A percentile compares a stretch with the other conserved stretches of the same genome.
phyloP scores from a whole-genome alignment of 1,140 invertebrate genomes.

The Diachasmimorpha longicaudata region DNA sequence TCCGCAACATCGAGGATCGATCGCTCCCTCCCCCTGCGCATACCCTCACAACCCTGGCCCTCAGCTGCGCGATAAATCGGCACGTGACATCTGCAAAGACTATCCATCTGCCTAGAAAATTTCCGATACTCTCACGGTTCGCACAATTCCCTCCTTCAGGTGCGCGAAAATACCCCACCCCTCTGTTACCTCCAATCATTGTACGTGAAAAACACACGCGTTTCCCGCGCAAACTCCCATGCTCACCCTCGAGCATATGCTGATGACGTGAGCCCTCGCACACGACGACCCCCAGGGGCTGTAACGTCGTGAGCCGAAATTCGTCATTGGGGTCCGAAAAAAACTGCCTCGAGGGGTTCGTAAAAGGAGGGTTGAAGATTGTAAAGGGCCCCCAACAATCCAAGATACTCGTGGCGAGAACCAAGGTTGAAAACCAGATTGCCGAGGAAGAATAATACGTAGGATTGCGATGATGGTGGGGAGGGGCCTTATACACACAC shows the following conservation, averaged over 20 bases:
- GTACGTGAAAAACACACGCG: slow-evolving; percentile 35
- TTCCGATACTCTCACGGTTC: not conserved
- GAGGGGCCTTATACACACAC: slow-evolving; percentile 27
- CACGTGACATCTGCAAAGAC: slow-evolving; percentile 25
- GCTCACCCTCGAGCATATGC: slow-evolving; percentile 34
- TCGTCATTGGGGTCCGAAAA: slow-evolving; percentile 33
- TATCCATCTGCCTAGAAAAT: slow-evolving; percentile 15
- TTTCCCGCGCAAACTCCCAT: slow-evolving; percentile 18
- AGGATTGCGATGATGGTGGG: slow-evolving; percentile 35
- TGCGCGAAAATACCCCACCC: slow-evolving; percentile 19
- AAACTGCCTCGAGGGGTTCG: slow-evolving; percentile 19
- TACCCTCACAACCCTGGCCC: not conserved
- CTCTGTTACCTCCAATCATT: not conserved
- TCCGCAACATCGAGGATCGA: not conserved
- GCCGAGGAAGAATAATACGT: slow-evolving; percentile 37
- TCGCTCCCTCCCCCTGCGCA: not conserved
- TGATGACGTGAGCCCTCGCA: slow-evolving; percentile 42
- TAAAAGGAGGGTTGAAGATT: slow-evolving; percentile 33
- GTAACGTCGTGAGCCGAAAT: slow-evolving; percentile 39
- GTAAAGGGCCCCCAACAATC: slow-evolving; percentile 8
- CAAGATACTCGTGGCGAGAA: slow-evolving; percentile 23
- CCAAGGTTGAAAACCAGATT: slow-evolving; percentile 33
- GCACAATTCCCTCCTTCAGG: not conserved
- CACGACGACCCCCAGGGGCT: slow-evolving; percentile 35
- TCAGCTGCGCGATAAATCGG: slow-evolving; percentile 12